Percentiles rank a stretch among this genome's conserved stretches.
Evolutionary conservation across 2,113 vertebrate species (phyloP).

Genomic region (Entelurus aequoreus): DNA sequence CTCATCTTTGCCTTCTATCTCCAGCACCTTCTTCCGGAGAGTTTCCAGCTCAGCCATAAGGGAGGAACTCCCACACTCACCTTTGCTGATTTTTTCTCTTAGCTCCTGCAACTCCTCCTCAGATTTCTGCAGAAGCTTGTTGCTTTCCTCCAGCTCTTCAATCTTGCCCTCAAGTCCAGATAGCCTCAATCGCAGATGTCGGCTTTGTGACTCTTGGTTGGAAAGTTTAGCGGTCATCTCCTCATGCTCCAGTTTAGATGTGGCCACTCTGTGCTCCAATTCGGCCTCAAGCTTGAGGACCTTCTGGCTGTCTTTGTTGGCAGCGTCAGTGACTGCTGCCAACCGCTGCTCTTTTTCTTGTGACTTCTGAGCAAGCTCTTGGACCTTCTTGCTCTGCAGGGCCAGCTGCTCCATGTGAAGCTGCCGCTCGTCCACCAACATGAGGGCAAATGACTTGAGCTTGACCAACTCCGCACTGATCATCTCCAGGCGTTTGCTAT

Average conservation of each 20-base stretch:
- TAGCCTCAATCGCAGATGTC: constrained; percentile 82
- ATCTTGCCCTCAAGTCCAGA: constrained; percentile 73
- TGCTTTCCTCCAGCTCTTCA: constrained; percentile 88
- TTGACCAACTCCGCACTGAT: constrained; percentile 86
- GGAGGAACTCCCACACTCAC: constrained; percentile 85
- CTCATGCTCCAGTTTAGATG: constrained; percentile 82
- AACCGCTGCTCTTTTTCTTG: constrained; percentile 84
- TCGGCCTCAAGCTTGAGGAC: constrained; percentile 82
- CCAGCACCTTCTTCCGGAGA: constrained; percentile 85
- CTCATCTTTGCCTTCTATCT: constrained; percentile 97
- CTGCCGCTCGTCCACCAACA: constrained; percentile 95
- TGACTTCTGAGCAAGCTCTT: constrained; percentile 82
- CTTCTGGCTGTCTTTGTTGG: constrained; percentile 85
- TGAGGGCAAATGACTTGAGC: constrained; percentile 92
- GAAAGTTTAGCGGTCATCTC: constrained; percentile 83
- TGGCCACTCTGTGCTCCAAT: constrained; percentile 77
- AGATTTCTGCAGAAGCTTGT: constrained; percentile 80
- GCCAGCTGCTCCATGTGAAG: constrained; percentile 88
- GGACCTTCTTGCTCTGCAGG: constrained; percentile 86
- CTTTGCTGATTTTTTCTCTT: constrained; percentile 86
- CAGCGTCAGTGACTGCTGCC: constrained; percentile 60
- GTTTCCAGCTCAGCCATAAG: constrained; percentile 89
- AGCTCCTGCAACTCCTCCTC: constrained; percentile 88
- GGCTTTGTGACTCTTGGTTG: constrained; percentile 81
- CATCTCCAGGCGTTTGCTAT: constrained; percentile 80